Conservation (phyloP, 2,113 vertebrate species). For the Lepus americanus region DNA sequence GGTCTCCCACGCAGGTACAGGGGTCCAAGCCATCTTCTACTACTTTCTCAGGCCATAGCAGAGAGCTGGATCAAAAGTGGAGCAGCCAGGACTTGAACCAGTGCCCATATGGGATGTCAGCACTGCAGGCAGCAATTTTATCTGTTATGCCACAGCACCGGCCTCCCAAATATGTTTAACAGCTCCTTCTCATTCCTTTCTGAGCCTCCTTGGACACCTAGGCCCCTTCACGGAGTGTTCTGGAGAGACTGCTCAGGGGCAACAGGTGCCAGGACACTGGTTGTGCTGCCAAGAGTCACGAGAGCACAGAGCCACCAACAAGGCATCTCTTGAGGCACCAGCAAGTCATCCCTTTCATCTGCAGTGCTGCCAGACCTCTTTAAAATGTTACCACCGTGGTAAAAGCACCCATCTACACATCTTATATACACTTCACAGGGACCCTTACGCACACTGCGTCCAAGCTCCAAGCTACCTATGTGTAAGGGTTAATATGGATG, state of each 20-base stretch:
- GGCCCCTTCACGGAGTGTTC: neutral
- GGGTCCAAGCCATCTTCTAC: no score
- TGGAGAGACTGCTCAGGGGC: neutral
- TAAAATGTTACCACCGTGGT: constrained; percentile 33
- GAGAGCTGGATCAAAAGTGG: no score
- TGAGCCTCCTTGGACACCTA: neutral
- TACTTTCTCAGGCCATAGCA: no score
- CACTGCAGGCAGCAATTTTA: no score
- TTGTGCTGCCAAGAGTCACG: neutral
- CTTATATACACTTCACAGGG: neutral
- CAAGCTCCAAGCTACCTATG: constrained; percentile 49
- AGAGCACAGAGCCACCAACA: constrained; percentile 13
- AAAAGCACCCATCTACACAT: neutral
- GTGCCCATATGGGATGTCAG: no score
- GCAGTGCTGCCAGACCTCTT: neutral
- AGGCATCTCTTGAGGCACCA: neutral
- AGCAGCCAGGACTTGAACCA: no score
- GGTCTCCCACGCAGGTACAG: no score
- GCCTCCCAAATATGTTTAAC: neutral
- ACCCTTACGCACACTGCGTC: constrained; percentile 47
- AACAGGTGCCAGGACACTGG: neutral
- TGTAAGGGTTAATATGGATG: constrained; percentile 31
- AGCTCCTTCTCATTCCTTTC: neutral
- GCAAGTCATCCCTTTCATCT: constrained; percentile 10
- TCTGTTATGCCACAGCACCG: no score